Evolutionary conservation across 2,888 invertebrate genomes (phyloP), one percentile per base, ranked within the genome.

Genomic region (Galerucella pusilla): DNA sequence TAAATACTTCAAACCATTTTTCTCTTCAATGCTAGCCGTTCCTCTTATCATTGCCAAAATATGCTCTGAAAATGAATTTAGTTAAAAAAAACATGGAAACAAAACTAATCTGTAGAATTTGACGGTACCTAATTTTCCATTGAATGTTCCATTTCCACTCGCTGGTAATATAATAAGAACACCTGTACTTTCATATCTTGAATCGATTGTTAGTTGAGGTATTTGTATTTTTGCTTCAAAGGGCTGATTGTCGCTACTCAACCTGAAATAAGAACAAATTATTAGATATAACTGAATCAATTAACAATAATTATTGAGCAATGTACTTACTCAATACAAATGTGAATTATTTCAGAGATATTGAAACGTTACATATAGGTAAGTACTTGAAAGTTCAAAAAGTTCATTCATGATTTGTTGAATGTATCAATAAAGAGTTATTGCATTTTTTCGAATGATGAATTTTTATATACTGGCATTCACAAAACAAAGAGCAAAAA

Each of bases 151-250:
- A 77, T 92, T 92, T 73, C 93, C 93, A 78, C 91, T 92, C 0
- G 93, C 93, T 10, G 93, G 93, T 64, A 93, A 89, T 76, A 93
- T 93, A 76, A 93, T 89, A 61, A 93, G 85, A 4, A 93, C 90
- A 0, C 93, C 93, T 71, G 91, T 91, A 82, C 93, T 93, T 14
- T 90, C 90, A 84, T 93, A 93, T 81, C 90, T 90, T 6, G 93
- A 90, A 82, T 91, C 90, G 80, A 93, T 91, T 82, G 89, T 89
- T 82, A 93, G 87, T 78, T 90, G 89, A n/a, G 93, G 93, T 86
- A 93, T 91, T 74, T 88, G 86, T 68, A 93, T 89, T 80, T 89
- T 88, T 0, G 92, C 91, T 85, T 92, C 91, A 84, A 93, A 93
- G 52, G 93, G 92, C 83, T 90, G 89, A n/a, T 89, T 90, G 77